Conservation (phyloP, 2,888 invertebrate genomes). For the Cerastoderma edule region DNA sequence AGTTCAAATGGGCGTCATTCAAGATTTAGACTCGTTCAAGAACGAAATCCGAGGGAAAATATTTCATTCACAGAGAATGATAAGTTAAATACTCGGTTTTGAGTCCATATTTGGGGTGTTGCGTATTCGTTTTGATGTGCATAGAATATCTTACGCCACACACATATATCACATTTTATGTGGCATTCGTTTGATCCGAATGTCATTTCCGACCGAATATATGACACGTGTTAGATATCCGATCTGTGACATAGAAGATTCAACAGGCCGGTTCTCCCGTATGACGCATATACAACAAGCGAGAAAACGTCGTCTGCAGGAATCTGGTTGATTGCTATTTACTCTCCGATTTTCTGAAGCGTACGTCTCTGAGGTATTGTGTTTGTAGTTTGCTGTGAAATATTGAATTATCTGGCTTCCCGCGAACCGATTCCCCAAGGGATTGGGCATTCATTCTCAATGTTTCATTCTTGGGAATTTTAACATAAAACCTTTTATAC, state of each 20-base stretch:
- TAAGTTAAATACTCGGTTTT: no score
- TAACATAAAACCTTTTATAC: background rate
- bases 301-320: conserved; percentile 4
- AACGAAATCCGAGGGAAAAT: no score
- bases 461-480: background rate
- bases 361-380: background rate
- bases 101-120: no score
- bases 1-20: no score
- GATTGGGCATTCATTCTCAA: background rate
- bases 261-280: background rate
- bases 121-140: background rate
- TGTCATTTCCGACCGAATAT: background rate
- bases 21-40: no score
- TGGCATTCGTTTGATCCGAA: background rate
- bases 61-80: no score
- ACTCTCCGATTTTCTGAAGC: conserved; percentile 12
- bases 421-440: conserved; percentile 4
- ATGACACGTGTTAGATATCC: background rate
- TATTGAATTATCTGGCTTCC: conserved; percentile 15
- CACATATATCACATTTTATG: background rate
- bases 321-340: conserved; percentile 12
- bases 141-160: background rate
- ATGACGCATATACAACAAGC: background rate
- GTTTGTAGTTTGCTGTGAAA: conserved; percentile 16
- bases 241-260: background rate